phyloP scores from a whole-genome alignment of 2,888 invertebrate species.

The Limenitis camilla region DNA sequence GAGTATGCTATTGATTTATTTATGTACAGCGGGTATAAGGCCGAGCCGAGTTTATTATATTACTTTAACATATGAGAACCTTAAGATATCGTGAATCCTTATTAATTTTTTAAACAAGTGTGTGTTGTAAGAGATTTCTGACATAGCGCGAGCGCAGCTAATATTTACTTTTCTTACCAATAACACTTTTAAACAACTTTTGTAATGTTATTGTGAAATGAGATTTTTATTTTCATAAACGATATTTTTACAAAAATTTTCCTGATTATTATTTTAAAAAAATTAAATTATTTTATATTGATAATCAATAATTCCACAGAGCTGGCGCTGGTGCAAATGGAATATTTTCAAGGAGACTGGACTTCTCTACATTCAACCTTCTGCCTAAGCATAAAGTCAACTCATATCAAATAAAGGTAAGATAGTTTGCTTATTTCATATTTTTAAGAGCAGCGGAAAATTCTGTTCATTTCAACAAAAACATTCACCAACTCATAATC shows the following conservation, averaged over 20 bases:
- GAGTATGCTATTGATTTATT: neutral
- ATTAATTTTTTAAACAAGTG: too few relatives aligned
- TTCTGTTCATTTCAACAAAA: too few relatives aligned
- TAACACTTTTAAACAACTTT: too few relatives aligned
- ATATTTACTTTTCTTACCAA: too few relatives aligned
- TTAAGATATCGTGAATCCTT: too few relatives aligned
- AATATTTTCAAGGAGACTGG: conserved; percentile 93
- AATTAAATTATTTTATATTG: neutral
- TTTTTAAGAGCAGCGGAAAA: neutral
- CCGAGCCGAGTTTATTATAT: too few relatives aligned
- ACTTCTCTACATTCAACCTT: conserved; percentile 95
- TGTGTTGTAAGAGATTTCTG: too few relatives aligned
- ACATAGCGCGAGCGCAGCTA: too few relatives aligned
- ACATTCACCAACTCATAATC: too few relatives aligned
- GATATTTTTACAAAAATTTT: neutral
- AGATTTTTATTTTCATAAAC: neutral
- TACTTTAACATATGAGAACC: too few relatives aligned
- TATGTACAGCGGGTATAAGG: too few relatives aligned
- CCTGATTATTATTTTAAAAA: too few relatives aligned
- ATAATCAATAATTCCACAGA: conserved; percentile 69
- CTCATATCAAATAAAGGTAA: conserved; percentile 99
- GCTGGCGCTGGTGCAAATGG: conserved; percentile 92
- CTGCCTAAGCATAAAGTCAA: conserved; percentile 97
- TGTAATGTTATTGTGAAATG: neutral
- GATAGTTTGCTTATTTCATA: conserved; percentile 29